Base-by-base conservation (phyloP, 2,797 vertebrate species). In the Sebastes vulpes region DNA sequence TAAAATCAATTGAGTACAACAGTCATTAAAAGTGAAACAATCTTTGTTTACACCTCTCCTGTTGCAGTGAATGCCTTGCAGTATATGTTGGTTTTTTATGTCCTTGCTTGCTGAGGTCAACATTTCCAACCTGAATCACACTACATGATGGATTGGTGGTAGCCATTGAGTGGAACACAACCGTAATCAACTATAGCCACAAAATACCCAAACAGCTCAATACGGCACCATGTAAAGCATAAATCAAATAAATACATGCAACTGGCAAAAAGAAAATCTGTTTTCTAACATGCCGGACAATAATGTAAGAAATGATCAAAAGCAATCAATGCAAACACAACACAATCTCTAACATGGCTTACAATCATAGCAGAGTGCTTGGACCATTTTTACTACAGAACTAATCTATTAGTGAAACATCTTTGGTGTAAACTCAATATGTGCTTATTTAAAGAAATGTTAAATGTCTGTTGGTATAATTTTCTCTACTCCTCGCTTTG, bases 71-170 rank as follows among this genome's bases (percentile, higher is more conserved):
- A 23, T 3, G 6, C 9, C 50, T 14, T 60, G 0, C 38, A 42
- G 2, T 42, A 63, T 52, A 58, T 57, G 35, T 58, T 79, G 46
- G n/a, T 73, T 74, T 77, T 76, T 42, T 21, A 77, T 73, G 73
- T 69, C 53, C 18, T 57, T 60, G 10, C 25, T 57, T 61, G 77
- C 84, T 3, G 69, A 82, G 58, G 58, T 88, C 76, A 82, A 57
- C 74, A 69, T 61, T 84, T 65, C 25, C 20, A 79, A 60, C 48
- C 50, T 63, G n/a, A 78, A 85, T 66, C 54, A 69, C 48, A 78
- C 72, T 38, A 59, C 20, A 25, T 77, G 64, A 89, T 80, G 64
- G 68, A 81, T 75, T 56, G 12, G 48, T 66, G 73, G 56, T 5
- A 16, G n/a, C 64, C 23, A 82, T 52, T 75, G 72, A 84, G 77